Conservation (phyloP, 2,113 vertebrate genomes). For the Otus sunia region DNA sequence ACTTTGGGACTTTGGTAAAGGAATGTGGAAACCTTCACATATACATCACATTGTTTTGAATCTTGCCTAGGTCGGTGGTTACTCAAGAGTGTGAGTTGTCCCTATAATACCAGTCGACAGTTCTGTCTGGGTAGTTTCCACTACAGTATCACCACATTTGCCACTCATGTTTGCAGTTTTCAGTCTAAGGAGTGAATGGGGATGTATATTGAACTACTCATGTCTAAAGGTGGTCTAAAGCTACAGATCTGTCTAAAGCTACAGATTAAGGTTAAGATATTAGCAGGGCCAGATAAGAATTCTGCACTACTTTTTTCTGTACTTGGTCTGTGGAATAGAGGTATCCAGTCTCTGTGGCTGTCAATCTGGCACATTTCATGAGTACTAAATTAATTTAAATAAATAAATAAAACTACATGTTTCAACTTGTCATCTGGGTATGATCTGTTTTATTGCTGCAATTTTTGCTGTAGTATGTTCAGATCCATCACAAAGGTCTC, state of each 20-base stretch:
- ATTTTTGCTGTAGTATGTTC: constrained; percentile 18
- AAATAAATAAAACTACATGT: not conserved
- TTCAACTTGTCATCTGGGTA: constrained; percentile 25
- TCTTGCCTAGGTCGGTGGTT: not conserved
- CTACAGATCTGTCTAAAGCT: not conserved
- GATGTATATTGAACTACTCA: not conserved
- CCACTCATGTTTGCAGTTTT: not conserved
- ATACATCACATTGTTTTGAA: not conserved
- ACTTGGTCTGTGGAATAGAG: not conserved
- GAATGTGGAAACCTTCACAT: not conserved
- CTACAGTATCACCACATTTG: not conserved
- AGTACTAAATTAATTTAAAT: constrained; percentile 17
- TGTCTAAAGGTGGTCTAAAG: not conserved
- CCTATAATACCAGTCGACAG: fast-evolving
- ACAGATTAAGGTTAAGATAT: not conserved
- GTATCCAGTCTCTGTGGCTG: not conserved
- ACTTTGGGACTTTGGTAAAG: not conserved
- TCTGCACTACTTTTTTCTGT: not conserved
- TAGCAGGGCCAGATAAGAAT: not conserved
- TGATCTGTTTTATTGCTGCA: constrained; percentile 38
- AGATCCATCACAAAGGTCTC: constrained; percentile 49
- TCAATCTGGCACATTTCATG: constrained; percentile 8
- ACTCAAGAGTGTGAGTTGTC: not conserved
- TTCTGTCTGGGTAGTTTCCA: not conserved
- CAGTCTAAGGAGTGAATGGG: not conserved